Percentiles rank a stretch among this genome's conserved stretches.
phyloP scores from a whole-genome alignment of 2,113 vertebrate genomes.

The Ictidomys tridecemlineatus region DNA sequence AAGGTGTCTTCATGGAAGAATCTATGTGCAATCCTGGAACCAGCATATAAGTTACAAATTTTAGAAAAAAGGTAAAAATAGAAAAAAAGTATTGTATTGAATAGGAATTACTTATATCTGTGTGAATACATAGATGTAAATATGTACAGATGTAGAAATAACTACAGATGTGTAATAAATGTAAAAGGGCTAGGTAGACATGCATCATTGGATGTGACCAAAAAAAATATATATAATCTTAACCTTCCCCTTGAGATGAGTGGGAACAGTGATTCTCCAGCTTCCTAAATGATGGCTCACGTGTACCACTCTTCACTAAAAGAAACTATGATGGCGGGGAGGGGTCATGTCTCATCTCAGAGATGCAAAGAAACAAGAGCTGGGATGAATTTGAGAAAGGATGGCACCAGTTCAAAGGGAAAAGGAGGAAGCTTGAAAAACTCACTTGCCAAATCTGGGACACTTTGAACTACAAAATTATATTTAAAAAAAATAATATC shows the following conservation, averaged over 20 bases:
- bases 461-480: not conserved
- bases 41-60: not conserved
- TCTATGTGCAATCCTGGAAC: not conserved
- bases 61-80: not conserved
- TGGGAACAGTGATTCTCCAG: not conserved
- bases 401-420: not conserved
- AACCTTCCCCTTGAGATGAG: not conserved
- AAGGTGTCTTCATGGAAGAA: not conserved
- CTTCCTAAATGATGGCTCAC: not conserved
- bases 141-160: not conserved
- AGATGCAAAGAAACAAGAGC: not conserved
- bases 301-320: not conserved
- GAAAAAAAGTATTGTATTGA: not conserved
- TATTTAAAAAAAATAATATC: not conserved
- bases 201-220: not conserved
- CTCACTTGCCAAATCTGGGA: not conserved
- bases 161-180: not conserved
- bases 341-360: not conserved
- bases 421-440: not conserved
- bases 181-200: not conserved
- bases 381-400: not conserved
- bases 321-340: not conserved
- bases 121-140: not conserved
- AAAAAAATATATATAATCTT: not conserved
- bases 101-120: not conserved